phyloP scores from a whole-genome alignment of 1,140 invertebrate species.

The Nymphalis io region DNA sequence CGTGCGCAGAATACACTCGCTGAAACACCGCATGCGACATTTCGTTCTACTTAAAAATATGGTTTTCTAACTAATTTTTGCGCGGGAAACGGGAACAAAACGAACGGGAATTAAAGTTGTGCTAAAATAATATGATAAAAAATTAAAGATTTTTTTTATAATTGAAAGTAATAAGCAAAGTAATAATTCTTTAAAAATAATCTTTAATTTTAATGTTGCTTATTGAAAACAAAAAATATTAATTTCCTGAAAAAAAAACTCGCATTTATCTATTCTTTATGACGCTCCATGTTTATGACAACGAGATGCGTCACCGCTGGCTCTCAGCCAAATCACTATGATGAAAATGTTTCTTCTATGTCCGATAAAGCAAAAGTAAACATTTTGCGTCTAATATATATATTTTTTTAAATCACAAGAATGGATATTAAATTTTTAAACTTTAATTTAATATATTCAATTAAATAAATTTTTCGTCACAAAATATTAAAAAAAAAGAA shows the following conservation, averaged over 20 bases:
- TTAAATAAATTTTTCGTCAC: constrained; percentile 8
- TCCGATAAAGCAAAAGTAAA: constrained; percentile 31
- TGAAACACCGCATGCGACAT: constrained; percentile 73
- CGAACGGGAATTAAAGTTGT: too few species aligned
- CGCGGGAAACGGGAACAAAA: constrained; percentile 41
- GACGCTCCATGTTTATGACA: constrained; percentile 30
- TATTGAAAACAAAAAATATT: too few species aligned
- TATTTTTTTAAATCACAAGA: background rate
- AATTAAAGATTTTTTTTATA: too few species aligned
- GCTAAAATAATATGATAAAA: too few species aligned
- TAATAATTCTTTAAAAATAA: too few species aligned
- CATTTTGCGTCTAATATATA: constrained; percentile 16
- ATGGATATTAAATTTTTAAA: background rate
- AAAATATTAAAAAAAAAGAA: constrained; percentile 41
- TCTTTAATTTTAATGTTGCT: too few species aligned
- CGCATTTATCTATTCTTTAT: constrained; percentile 12
- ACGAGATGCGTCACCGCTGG: constrained; percentile 33
- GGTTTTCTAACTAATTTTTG: constrained; percentile 33
- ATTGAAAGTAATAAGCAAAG: too few species aligned
- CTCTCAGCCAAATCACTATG: constrained; percentile 29
- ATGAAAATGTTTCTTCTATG: constrained; percentile 33
- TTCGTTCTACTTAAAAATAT: constrained; percentile 42
- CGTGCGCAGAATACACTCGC: constrained; percentile 44
- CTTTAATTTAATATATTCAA: background rate
- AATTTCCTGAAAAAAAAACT: constrained; percentile 1